Percentiles rank a stretch among this genome's conserved stretches.
phyloP scores from a whole-genome alignment of 2,113 vertebrate genomes.

The Scomber colias region DNA sequence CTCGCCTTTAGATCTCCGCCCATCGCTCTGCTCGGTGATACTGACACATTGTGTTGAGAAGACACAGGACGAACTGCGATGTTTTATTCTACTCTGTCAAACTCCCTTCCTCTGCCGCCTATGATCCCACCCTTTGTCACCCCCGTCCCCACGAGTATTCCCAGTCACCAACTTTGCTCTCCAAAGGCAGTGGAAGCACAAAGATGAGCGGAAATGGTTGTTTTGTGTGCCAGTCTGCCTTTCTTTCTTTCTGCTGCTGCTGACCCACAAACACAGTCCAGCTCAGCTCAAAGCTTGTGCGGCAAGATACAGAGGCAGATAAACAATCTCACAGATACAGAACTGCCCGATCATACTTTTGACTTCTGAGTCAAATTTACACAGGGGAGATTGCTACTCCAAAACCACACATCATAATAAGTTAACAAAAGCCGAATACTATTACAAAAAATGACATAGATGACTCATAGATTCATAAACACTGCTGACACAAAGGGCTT shows the following conservation, averaged over 20 bases:
- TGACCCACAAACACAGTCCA: slow-evolving; percentile 64
- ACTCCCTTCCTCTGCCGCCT: slow-evolving; percentile 20
- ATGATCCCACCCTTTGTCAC: slow-evolving; percentile 36
- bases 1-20: slow-evolving; percentile 12
- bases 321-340: slow-evolving; percentile 35
- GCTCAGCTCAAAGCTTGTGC: slow-evolving; percentile 23
- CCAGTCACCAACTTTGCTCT: slow-evolving; percentile 39
- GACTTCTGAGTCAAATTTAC: background rate
- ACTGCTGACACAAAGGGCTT: background rate
- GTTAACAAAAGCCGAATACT: background rate
- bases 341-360: slow-evolving; percentile 15
- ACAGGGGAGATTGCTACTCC: background rate
- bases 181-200: slow-evolving; percentile 35
- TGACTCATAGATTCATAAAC: background rate
- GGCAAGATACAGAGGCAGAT: slow-evolving; percentile 27
- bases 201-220: slow-evolving; percentile 50
- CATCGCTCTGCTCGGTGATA: background rate
- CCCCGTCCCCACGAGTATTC: slow-evolving; percentile 34
- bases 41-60: slow-evolving; percentile 33
- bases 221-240: slow-evolving; percentile 39
- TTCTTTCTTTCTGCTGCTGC: slow-evolving; percentile 40
- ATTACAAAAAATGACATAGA: background rate
- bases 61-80: slow-evolving; percentile 20
- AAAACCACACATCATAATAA: background rate
- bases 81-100: slow-evolving; percentile 37